A percentile compares a stretch with the other conserved stretches of the same genome.
phyloP scores from a whole-genome alignment of 2,113 vertebrate species.

The Malurus cyaneus region DNA sequence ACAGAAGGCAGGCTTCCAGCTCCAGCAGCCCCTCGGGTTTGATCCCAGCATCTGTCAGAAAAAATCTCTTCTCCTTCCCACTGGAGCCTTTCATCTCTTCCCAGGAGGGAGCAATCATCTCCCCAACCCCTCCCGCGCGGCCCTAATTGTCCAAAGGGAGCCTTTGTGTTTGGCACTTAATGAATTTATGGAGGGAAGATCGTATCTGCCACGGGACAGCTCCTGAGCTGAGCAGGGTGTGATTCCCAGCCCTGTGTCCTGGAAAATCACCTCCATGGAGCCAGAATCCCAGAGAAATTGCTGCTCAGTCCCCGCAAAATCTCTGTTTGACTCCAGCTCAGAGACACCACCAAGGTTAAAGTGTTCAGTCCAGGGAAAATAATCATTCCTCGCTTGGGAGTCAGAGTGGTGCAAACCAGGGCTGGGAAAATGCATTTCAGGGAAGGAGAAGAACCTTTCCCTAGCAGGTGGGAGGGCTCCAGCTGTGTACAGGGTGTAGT shows the following conservation, averaged over 20 bases:
- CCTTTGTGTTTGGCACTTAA: conserved; percentile 42
- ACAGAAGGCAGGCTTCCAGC: conserved; percentile 19
- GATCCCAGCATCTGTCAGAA: conserved; percentile 39
- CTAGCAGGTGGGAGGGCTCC: not conserved
- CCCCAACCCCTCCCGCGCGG: conserved; percentile 9
- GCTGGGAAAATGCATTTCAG: not conserved
- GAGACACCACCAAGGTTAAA: not conserved
- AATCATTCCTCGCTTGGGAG: not conserved
- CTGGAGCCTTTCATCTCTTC: conserved; percentile 53
- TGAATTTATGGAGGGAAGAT: conserved; percentile 51
- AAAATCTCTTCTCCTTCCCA: not conserved
- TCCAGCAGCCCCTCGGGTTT: not conserved
- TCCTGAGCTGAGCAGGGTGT: not conserved
- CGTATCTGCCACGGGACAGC: not conserved
- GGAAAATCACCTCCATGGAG: not conserved
- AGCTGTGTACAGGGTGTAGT: not conserved
- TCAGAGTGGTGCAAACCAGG: not conserved
- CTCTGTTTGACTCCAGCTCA: not conserved
- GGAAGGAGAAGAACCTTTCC: not conserved
- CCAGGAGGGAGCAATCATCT: conserved; percentile 46
- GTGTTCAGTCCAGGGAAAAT: not conserved
- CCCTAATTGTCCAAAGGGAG: conserved; percentile 54
- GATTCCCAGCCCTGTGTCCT: not conserved
- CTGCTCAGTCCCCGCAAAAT: not conserved
- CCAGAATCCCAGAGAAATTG: not conserved